Conservation (phyloP, 2,797 vertebrate species). For the Sebastes vulpes region DNA sequence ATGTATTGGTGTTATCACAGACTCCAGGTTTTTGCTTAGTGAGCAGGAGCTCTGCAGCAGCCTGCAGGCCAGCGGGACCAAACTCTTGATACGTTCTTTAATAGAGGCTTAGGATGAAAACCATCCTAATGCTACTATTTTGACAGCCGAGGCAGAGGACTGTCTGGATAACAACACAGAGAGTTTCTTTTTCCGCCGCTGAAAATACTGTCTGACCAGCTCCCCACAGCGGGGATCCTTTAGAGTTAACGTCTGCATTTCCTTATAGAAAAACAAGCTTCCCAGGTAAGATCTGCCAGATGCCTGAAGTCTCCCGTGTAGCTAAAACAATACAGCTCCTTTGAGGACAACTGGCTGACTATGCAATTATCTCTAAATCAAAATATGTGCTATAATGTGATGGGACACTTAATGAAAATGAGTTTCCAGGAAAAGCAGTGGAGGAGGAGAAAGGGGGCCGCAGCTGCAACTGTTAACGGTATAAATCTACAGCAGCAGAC, state of each 20-base stretch:
- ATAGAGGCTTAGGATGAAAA: constrained; percentile 58
- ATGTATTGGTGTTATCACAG: constrained; percentile 37
- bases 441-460: background rate
- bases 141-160: constrained; percentile 37
- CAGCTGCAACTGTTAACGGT: constrained; percentile 2
- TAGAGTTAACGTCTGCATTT: constrained; percentile 26
- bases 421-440: background rate
- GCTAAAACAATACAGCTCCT: constrained; percentile 19
- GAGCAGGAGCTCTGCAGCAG: constrained; percentile 50
- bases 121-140: constrained; percentile 45
- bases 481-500: background rate
- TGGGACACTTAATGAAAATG: constrained; percentile 21
- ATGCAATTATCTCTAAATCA: constrained; percentile 14
- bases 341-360: constrained; percentile 21
- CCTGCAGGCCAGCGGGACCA: constrained; percentile 42
- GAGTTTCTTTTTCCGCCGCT: background rate
- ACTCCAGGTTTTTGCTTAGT: constrained; percentile 53
- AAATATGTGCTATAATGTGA: constrained; percentile 12
- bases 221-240: background rate
- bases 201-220: constrained; percentile 10
- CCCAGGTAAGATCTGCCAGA: constrained; percentile 22
- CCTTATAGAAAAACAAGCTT: background rate
- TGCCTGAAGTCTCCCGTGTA: constrained; percentile 1
- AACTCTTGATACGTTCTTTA: constrained; percentile 59
- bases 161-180: constrained; percentile 7